phyloP scores from a whole-genome alignment of 2,797 vertebrate genomes.

The Crenuchus spilurus region DNA sequence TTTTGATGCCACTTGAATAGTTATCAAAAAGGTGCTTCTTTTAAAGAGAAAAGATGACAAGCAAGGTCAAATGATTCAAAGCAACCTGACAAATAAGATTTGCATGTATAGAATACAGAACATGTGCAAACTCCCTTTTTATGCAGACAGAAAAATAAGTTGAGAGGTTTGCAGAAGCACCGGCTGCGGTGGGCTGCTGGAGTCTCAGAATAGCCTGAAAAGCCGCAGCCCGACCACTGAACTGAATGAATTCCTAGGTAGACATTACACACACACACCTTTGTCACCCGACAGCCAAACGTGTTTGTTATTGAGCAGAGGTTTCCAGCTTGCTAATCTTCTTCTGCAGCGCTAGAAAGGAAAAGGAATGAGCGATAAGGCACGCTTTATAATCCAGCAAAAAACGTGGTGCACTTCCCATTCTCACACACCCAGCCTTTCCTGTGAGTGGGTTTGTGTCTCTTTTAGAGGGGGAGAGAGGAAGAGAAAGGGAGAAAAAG shows the following conservation, averaged over 20 bases:
- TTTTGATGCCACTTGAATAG: not conserved
- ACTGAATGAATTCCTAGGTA: constrained; percentile 54
- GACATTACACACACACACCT: constrained; percentile 50
- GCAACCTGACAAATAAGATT: not conserved
- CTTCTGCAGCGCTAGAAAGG: constrained; percentile 19
- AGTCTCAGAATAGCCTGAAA: constrained; percentile 42
- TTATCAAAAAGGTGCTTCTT: not conserved
- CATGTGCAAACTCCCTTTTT: constrained; percentile 1
- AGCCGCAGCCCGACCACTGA: constrained; percentile 29
- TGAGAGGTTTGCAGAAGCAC: constrained; percentile 35
- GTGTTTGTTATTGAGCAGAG: constrained; percentile 43
- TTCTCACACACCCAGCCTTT: constrained; percentile 55
- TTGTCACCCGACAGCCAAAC: constrained; percentile 45
- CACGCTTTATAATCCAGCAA: constrained; percentile 48
- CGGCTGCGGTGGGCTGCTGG: constrained; percentile 22
- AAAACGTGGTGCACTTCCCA: constrained; percentile 46
- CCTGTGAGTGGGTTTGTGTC: constrained; percentile 48
- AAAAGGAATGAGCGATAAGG: constrained; percentile 30
- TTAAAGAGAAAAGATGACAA: not conserved
- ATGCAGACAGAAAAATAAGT: constrained; percentile 13
- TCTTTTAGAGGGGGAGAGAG: constrained; percentile 48
- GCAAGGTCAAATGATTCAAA: not conserved
- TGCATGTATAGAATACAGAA: not conserved
- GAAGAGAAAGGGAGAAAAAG: constrained; percentile 40
- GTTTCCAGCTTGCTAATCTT: constrained; percentile 46